Base-by-base conservation (phyloP, 2,113 vertebrate genomes). In the Sphaerodactylus townsendi region DNA sequence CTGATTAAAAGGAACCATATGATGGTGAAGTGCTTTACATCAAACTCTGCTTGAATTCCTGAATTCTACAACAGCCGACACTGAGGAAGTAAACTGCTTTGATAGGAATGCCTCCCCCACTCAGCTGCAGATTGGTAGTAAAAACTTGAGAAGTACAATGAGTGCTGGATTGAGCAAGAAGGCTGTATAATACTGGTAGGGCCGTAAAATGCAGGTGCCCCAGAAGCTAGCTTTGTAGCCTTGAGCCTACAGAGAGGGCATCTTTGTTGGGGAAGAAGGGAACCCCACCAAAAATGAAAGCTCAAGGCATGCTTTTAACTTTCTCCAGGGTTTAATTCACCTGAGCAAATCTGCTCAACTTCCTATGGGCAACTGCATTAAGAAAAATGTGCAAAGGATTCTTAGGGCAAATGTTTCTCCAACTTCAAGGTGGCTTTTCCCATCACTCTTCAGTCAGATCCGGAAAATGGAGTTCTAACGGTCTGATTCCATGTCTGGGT, bases 1-100 rank as follows among this genome's bases (percentile, higher is more conserved):
- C 86, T 91, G 86, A 81, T 86, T 91, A 91, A 94, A 88, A 72
- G 75, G 90, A 94, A 89, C 90, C 94, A 93, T 92, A 87, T 93
- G 93, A 92, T 44, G 82, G 79, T 78, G 89, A 88, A 87, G 76
- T 81, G 79, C 90, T 85, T 37, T 69, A 50, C 83, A 62, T 71
- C 53, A 25, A 79, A 59, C 41, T 0, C 2, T 70, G 84, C 75
- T 15, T 33, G 82, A 14, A 19, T 75, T 68, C 71, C 44, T 17
- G 2, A 25, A 3, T 86, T 82, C 80, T 74, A 11, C 0, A 3
- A 44, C 80, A 2, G 77, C 88, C 78, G 75, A 33, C 71, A 74
- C 78, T 41, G 48, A 71, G 73, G 80, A 14, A 82, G 88, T 35
- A 1, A 3, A 21, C 53, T 64, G 69, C 41, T 85, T 84, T 75